phyloP scores from a whole-genome alignment of 2,888 invertebrate genomes.

The Dolichomitus sp. region DNA sequence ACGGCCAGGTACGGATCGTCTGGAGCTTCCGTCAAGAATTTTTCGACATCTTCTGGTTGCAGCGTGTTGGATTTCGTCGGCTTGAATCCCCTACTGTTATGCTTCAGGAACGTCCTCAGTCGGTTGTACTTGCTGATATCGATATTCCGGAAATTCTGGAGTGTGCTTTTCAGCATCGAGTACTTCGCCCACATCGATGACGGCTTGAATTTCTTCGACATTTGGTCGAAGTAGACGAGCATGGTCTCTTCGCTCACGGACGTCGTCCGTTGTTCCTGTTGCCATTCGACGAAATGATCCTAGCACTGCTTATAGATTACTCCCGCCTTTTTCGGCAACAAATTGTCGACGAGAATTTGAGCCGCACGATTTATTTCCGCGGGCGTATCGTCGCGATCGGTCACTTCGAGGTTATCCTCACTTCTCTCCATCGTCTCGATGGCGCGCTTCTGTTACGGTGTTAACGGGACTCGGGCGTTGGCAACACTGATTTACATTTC shows the following conservation, averaged over 20 bases:
- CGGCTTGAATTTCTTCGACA: constrained; percentile 8
- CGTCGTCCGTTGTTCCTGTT: background rate
- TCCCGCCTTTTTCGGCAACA: constrained; percentile 3
- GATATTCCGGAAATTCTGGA: background rate
- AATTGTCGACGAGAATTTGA: background rate
- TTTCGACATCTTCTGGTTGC: constrained; percentile 16
- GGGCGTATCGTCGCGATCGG: background rate
- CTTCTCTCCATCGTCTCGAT: too few species aligned
- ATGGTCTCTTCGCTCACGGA: constrained; percentile 9
- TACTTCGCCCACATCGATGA: constrained; percentile 35
- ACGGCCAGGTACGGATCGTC: constrained; percentile 24
- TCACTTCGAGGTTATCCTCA: too few species aligned
- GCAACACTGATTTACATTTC: background rate
- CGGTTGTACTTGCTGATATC: constrained; percentile 6
- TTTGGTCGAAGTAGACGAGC: constrained; percentile 16
- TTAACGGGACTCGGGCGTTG: background rate
- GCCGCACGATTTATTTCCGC: background rate
- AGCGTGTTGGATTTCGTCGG: constrained; percentile 25
- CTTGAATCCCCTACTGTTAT: constrained; percentile 2
- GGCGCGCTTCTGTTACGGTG: too few species aligned
- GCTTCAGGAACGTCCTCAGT: background rate
- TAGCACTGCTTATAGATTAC: constrained; percentile 1
- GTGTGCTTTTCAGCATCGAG: constrained; percentile 50
- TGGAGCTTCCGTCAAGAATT: constrained; percentile 27
- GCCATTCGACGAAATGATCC: constrained; percentile 14